Evolutionary conservation across 1,140 invertebrate genomes (phyloP).

Genomic region (Brachionus manjavacas): DNA sequence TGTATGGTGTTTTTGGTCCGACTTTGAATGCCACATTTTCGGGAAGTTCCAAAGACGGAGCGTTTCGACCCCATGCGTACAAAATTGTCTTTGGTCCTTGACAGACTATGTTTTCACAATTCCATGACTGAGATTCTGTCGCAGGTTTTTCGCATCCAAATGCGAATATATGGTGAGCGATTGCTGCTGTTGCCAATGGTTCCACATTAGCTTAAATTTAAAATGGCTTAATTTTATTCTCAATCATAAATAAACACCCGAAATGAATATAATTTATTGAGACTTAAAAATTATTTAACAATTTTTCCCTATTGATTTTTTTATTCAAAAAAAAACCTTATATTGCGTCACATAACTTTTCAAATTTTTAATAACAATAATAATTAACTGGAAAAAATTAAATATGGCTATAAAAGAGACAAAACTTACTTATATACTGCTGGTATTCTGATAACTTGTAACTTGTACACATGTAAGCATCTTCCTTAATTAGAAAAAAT

Average conservation of each 20-base stretch:
- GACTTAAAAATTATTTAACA: neutral
- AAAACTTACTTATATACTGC: constrained; percentile 15
- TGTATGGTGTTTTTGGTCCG: constrained; percentile 58
- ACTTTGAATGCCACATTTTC: constrained; percentile 63
- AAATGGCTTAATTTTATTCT: too few relatives aligned
- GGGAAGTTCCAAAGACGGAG: constrained; percentile 76
- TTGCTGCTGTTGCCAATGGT: constrained; percentile 82
- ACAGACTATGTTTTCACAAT: constrained; percentile 21
- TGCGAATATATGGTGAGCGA: constrained; percentile 89
- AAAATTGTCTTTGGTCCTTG: constrained; percentile 63
- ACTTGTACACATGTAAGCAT: constrained; percentile 38
- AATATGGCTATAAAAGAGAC: neutral
- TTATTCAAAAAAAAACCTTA: neutral
- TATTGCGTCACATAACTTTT: neutral
- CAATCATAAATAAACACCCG: too few relatives aligned
- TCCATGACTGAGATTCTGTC: constrained; percentile 70
- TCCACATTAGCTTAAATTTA: constrained; percentile 75
- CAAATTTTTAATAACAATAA: neutral
- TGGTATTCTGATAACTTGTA: constrained; percentile 24
- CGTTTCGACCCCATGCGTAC: constrained; percentile 94
- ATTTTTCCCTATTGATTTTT: neutral
- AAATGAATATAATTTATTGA: too few relatives aligned
- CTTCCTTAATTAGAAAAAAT: constrained; percentile 8
- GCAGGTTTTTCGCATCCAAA: constrained; percentile 86
- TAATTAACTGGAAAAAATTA: neutral